Conservation (phyloP, 2,888 invertebrate genomes). For the Andrena praecox region DNA sequence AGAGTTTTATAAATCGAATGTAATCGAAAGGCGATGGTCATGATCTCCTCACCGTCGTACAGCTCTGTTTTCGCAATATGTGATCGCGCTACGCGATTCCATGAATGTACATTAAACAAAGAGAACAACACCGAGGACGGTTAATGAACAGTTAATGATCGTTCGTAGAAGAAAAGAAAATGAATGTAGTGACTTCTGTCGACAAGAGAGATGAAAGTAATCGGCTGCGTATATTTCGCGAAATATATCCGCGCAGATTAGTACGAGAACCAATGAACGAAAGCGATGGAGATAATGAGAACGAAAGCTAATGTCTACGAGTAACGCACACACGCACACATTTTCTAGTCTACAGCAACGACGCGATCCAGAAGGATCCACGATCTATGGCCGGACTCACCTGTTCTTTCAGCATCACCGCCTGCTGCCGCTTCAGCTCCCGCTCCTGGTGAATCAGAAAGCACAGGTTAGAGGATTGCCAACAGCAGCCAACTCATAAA, state of each 20-base stretch:
- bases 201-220: background rate
- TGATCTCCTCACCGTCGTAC: constrained; percentile 53
- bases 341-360: constrained; percentile 64
- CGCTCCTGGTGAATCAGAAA: constrained; percentile 91
- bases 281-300: constrained; percentile 51
- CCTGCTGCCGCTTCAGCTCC: constrained; percentile 95
- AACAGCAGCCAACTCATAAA: constrained; percentile 13
- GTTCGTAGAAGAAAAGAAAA: background rate
- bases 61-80: constrained; percentile 10
- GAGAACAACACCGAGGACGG: background rate
- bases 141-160: constrained; percentile 4
- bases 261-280: constrained; percentile 33
- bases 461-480: no score
- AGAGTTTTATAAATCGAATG: constrained; percentile 8
- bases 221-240: constrained; percentile 9
- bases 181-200: background rate
- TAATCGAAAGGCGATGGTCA: constrained; percentile 1
- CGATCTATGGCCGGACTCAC: constrained; percentile 86
- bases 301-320: constrained; percentile 66
- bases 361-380: constrained; percentile 46
- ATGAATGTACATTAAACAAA: background rate
- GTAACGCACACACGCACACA: constrained; percentile 58
- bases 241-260: constrained; percentile 32
- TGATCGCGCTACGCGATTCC: background rate
- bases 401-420: constrained; percentile 96